phyloP scores from a whole-genome alignment of 2,888 invertebrate species.

The Pristionchus entomophagus region DNA sequence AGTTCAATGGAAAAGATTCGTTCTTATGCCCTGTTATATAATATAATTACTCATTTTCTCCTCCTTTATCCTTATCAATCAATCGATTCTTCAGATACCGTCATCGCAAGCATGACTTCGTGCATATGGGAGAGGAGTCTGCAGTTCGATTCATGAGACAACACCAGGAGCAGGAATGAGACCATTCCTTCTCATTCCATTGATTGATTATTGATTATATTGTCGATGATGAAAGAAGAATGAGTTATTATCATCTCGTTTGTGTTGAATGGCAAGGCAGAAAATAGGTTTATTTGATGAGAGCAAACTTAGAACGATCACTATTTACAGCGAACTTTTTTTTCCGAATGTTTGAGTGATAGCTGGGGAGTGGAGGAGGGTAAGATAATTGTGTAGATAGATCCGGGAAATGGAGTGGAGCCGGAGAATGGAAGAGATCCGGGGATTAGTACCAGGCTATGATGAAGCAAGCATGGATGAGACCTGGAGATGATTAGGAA shows the following conservation, averaged over 20 bases:
- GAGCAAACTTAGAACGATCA: slow-evolving; percentile 13
- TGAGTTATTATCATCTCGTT: neutral
- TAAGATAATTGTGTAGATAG: too few relatives aligned
- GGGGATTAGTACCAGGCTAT: slow-evolving; percentile 55
- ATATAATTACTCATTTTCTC: neutral
- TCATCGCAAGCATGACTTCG: slow-evolving; percentile 38
- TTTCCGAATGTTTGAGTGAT: neutral
- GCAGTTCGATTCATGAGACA: slow-evolving; percentile 42
- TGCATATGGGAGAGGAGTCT: slow-evolving; percentile 33
- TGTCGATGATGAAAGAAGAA: neutral
- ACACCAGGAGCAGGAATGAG: slow-evolving; percentile 20
- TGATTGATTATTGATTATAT: too few relatives aligned
- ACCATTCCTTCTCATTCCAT: neutral
- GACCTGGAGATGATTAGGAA: too few relatives aligned
- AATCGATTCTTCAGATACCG: slow-evolving; percentile 36
- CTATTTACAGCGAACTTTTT: slow-evolving; percentile 37
- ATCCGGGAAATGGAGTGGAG: too few relatives aligned
- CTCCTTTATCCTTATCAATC: too few relatives aligned
- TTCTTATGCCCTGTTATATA: neutral
- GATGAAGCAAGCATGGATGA: slow-evolving; percentile 59
- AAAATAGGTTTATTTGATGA: slow-evolving; percentile 13
- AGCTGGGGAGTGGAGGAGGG: neutral
- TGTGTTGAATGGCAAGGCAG: neutral
- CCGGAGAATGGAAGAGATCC: too few relatives aligned
- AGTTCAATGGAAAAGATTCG: neutral